Conservation (phyloP, 2,797 vertebrate species). For the Telmatherina bonti region DNA sequence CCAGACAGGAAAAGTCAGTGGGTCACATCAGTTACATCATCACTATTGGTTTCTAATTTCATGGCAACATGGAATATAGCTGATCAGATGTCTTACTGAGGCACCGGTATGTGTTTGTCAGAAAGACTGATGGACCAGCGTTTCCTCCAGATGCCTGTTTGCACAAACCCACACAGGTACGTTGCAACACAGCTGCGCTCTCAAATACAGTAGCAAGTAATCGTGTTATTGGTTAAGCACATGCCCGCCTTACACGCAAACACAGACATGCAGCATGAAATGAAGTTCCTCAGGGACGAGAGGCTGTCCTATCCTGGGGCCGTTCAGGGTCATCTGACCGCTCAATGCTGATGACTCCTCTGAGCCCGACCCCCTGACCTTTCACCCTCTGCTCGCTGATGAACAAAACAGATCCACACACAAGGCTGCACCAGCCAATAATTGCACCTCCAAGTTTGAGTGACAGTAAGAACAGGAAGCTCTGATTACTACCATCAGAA, state of each 20-base stretch:
- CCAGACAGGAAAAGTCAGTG: not conserved
- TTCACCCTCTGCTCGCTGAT: slow-evolving; percentile 65
- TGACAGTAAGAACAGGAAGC: slow-evolving; percentile 13
- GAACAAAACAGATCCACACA: slow-evolving; percentile 78
- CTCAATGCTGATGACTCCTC: slow-evolving; percentile 70
- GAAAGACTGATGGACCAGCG: not conserved
- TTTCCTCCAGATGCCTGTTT: not conserved
- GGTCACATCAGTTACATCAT: not conserved
- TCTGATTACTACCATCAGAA: not conserved
- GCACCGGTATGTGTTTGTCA: not conserved
- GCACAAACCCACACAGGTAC: too few relatives aligned
- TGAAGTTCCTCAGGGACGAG: slow-evolving; percentile 60
- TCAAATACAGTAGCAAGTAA: not conserved
- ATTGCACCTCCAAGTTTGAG: slow-evolving; percentile 32
- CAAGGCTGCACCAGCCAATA: slow-evolving; percentile 48
- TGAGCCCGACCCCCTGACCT: slow-evolving; percentile 66
- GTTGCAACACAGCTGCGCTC: not conserved
- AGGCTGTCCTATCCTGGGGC: slow-evolving; percentile 60
- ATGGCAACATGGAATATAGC: not conserved
- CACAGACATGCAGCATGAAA: slow-evolving; percentile 52
- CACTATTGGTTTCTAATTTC: not conserved
- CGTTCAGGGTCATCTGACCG: slow-evolving; percentile 74
- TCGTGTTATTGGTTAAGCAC: slow-evolving; percentile 13
- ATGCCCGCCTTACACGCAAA: slow-evolving; percentile 12
- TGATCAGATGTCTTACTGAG: not conserved